These are phyloP conservation scores for Umimayanthus kanabou DNA, from an alignment of 92 coral and sea anemone genomes.

Conservation along the genomic window DNA sequence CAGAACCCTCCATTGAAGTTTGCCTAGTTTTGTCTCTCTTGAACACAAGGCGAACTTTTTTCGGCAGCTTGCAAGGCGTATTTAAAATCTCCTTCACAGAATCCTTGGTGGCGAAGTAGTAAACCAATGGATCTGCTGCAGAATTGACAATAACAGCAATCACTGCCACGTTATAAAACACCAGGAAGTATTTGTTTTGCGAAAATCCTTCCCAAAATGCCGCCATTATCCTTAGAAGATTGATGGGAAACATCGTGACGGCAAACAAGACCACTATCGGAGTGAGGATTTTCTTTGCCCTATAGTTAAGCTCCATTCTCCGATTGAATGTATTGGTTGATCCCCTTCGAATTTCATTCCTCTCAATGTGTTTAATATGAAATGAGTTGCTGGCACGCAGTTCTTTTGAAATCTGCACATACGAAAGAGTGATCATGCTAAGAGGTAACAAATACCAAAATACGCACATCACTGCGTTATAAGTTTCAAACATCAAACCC, in stretches of 20 bases:
- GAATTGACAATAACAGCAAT: conserved; percentile 68
- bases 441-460: conserved; percentile 82
- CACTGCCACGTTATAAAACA: conserved; percentile 70
- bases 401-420: conserved; percentile 66
- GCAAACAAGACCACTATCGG: conserved; percentile 85
- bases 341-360: neutral
- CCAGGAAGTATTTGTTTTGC: conserved; percentile 53
- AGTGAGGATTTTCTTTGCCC: conserved; percentile 77
- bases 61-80: conserved; percentile 30
- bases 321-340: conserved; percentile 36
- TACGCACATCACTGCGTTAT: conserved; percentile 52
- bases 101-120: conserved; percentile 76
- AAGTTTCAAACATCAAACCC: conserved; percentile 40
- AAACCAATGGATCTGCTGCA: conserved; percentile 86
- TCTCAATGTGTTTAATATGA: conserved; percentile 55
- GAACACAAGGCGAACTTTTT: conserved; percentile 9
- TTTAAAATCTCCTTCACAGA: conserved; percentile 44
- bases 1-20: neutral
- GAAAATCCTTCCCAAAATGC: conserved; percentile 58
- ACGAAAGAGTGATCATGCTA: conserved; percentile 65
- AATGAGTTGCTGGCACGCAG: conserved; percentile 70
- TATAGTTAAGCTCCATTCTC: conserved; percentile 74
- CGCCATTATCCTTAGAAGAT: conserved; percentile 61
- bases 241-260: conserved; percentile 84
- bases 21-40: neutral